A percentile compares a stretch with the other conserved stretches of the same genome.
These are phyloP conservation scores for Rhinichthys klamathensis DNA, from an alignment of 2,113 vertebrate species.

Conservation along the genomic window DNA sequence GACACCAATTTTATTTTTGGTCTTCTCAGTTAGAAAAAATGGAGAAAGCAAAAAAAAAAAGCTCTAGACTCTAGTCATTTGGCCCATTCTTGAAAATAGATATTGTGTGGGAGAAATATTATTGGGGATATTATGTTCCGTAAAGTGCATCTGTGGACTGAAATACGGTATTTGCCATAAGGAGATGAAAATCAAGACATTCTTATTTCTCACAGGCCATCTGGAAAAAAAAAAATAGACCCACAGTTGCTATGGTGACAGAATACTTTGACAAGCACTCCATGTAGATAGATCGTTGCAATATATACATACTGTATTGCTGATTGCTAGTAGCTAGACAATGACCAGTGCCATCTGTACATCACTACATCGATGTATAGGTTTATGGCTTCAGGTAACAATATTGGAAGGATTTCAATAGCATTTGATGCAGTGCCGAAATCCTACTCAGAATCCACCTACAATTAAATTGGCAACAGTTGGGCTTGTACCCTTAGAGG, in stretches of 20 bases:
- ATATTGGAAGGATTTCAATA: not conserved
- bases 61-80: not conserved
- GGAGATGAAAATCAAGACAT: constrained; percentile 12
- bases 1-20: too few relatives aligned
- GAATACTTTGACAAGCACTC: constrained; percentile 46
- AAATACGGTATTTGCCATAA: constrained; percentile 25
- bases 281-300: not conserved
- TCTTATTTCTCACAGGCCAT: constrained; percentile 45
- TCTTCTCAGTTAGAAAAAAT: not conserved
- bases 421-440: constrained; percentile 16
- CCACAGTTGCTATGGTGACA: constrained; percentile 54
- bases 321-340: not conserved
- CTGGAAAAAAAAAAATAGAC: constrained; percentile 13
- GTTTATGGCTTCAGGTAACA: not conserved
- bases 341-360: not conserved
- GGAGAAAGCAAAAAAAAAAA: not conserved
- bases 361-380: not conserved
- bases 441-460: constrained; percentile 9
- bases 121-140: not conserved
- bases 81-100: not conserved
- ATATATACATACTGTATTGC: constrained; percentile 19
- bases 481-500: not conserved
- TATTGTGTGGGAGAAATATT: not conserved
- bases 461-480: constrained; percentile 23
- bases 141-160: not conserved